A percentile compares a stretch with the other conserved stretches of the same genome.
Conservation (phyloP, 1,140 invertebrate genomes). For the Macrocentrus cingulum region DNA sequence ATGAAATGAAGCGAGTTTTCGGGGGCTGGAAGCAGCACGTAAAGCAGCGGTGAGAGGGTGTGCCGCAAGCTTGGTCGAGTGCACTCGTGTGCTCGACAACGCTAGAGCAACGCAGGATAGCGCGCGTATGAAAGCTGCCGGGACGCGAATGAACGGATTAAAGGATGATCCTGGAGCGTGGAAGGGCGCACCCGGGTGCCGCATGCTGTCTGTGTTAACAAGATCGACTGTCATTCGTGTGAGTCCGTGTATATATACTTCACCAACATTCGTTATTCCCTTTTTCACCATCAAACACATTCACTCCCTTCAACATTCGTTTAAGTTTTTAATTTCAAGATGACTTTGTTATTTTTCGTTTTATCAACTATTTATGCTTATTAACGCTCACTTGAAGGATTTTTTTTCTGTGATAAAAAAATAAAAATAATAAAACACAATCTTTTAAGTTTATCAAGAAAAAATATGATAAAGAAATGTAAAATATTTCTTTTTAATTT, state of each 20-base stretch:
- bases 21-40: not conserved
- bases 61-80: conserved; percentile 13
- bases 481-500: no score
- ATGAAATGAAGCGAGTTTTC: conserved; percentile 19
- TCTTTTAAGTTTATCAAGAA: no score
- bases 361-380: no score
- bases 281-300: no score
- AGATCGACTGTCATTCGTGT: conserved; percentile 57
- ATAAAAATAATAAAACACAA: no score
- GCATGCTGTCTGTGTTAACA: conserved; percentile 48
- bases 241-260: conserved; percentile 40
- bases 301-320: no score
- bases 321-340: no score
- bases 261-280: no score
- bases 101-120: not conserved
- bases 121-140: conserved; percentile 43
- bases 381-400: no score
- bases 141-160: conserved; percentile 59
- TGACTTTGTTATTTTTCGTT: no score
- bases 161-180: conserved; percentile 56
- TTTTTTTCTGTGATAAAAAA: no score
- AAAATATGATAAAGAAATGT: no score
- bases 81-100: conserved; percentile 17
- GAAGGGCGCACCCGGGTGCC: conserved; percentile 41
- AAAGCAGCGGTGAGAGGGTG: not conserved